These are phyloP conservation scores for Cotesia vestalis DNA, from an alignment of 1,140 invertebrate genomes.

Conservation along the genomic window DNA sequence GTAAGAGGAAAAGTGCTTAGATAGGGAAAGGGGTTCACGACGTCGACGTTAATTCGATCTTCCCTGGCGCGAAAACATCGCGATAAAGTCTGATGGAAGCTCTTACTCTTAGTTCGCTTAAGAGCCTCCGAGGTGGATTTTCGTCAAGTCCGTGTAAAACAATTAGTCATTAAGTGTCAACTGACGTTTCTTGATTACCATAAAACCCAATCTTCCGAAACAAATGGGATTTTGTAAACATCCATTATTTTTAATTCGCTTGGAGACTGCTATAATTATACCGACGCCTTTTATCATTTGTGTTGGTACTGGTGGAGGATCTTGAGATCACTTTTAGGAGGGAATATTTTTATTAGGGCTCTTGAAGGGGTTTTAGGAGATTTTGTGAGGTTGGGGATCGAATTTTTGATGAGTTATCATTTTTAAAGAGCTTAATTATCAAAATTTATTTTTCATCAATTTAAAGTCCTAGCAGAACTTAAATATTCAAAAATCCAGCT, in stretches of 20 bases:
- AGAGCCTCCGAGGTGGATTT: background rate
- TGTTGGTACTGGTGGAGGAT: too few relatives aligned
- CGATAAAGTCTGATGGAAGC: background rate
- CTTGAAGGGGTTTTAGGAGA: too few relatives aligned
- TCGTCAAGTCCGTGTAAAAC: background rate
- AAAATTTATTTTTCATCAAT: too few relatives aligned
- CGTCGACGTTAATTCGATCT: constrained; percentile 12
- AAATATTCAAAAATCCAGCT: too few relatives aligned
- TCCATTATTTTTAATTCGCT: too few relatives aligned
- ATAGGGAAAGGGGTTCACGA: background rate
- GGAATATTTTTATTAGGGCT: too few relatives aligned
- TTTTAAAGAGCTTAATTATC: too few relatives aligned
- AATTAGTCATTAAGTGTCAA: constrained; percentile 6
- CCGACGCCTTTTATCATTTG: too few relatives aligned
- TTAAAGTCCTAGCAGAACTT: too few relatives aligned
- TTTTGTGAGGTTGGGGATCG: too few relatives aligned
- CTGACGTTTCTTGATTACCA: background rate
- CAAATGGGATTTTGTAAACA: background rate
- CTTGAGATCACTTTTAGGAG: too few relatives aligned
- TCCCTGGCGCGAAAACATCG: constrained; percentile 13
- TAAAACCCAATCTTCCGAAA: background rate
- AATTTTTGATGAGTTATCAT: too few relatives aligned
- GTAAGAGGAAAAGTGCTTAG: background rate
- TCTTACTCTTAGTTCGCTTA: background rate
- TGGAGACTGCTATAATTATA: background rate